Percentiles rank a stretch among this genome's conserved stretches.
Conservation (phyloP, 2,888 invertebrate genomes). For the Hecatera dysodea region DNA sequence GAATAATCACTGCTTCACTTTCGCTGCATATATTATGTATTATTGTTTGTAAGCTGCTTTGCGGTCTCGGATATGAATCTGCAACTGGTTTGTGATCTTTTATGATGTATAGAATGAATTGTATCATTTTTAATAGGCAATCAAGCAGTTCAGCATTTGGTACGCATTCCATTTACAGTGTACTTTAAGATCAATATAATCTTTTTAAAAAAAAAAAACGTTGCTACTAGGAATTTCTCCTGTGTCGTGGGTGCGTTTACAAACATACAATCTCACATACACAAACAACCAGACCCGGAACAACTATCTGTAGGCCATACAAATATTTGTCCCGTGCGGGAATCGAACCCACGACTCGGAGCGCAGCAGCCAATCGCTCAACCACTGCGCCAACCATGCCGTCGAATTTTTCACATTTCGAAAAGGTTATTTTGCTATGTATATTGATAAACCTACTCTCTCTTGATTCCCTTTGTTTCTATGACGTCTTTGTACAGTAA, state of each 20-base stretch:
- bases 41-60: conserved; percentile 40
- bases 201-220: too few relatives aligned
- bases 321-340: too few relatives aligned
- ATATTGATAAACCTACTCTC: neutral
- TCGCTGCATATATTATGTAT: conserved; percentile 63
- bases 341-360: too few relatives aligned
- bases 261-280: too few relatives aligned
- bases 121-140: neutral
- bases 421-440: neutral
- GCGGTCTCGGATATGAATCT: conserved; percentile 23
- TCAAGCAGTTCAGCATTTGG: neutral
- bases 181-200: neutral
- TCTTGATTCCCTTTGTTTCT: neutral
- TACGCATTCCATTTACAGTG: neutral
- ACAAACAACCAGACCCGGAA: too few relatives aligned
- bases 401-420: too few relatives aligned
- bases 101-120: neutral
- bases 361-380: too few relatives aligned
- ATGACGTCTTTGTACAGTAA: neutral
- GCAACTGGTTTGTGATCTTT: conserved; percentile 21
- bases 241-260: too few relatives aligned
- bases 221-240: too few relatives aligned
- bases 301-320: too few relatives aligned
- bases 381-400: too few relatives aligned
- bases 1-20: conserved; percentile 65